Evolutionary conservation across 2,797 vertebrate genomes (phyloP).

Genomic region (Neopelma chrysocephalum): DNA sequence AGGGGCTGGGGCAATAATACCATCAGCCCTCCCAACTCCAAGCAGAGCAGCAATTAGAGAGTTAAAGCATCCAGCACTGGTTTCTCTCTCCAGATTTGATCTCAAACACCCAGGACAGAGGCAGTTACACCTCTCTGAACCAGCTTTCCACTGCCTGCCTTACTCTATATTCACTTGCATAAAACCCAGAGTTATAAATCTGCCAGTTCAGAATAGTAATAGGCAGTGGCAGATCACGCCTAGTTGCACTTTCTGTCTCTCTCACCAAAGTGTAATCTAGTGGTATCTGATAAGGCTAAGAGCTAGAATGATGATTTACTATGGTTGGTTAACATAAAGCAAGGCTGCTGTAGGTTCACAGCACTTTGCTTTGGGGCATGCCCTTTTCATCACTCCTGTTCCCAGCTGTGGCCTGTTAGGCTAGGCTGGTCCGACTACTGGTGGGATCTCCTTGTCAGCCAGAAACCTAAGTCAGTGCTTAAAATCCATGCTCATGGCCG

Average conservation of each 20-base stretch:
- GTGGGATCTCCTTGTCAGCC: neutral
- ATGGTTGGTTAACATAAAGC: neutral
- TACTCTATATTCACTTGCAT: neutral
- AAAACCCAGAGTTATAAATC: neutral
- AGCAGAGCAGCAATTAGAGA: neutral
- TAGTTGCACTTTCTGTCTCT: neutral
- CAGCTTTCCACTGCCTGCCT: neutral
- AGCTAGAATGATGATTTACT: neutral
- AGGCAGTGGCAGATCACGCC: neutral
- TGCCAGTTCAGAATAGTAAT: neutral
- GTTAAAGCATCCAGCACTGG: neutral
- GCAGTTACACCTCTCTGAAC: neutral
- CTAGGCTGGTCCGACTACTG: neutral
- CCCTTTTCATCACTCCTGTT: neutral
- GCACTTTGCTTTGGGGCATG: neutral
- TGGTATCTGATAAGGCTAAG: neutral
- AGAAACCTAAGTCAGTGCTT: neutral
- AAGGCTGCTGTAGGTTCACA: neutral
- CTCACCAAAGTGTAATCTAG: neutral
- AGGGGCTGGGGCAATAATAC: neutral
- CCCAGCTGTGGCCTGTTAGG: neutral
- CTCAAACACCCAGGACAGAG: neutral
- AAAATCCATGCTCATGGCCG: fast-evolving
- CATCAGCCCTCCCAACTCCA: neutral
- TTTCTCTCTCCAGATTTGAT: neutral